phyloP scores from a whole-genome alignment of 2,797 vertebrate species.

The Danio jaintianensis region DNA sequence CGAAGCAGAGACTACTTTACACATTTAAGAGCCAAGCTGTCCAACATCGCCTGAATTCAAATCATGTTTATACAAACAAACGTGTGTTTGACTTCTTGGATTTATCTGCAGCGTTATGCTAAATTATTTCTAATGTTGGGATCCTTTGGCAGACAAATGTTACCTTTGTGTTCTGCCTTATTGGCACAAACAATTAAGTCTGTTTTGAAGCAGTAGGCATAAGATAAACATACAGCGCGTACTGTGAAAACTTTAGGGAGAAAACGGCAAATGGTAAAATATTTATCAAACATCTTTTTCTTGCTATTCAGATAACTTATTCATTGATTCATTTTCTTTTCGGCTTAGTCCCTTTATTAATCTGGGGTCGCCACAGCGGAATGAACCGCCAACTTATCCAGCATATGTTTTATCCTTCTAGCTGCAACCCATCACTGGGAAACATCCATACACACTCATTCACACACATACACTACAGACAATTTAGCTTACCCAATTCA shows the following conservation, averaged over 20 bases:
- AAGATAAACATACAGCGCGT: background rate
- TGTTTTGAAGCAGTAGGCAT: background rate
- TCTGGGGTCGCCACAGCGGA: no score
- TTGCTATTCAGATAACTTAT: no score
- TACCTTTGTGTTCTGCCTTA: background rate
- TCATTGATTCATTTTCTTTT: no score
- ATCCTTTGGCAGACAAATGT: background rate
- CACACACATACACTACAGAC: no score
- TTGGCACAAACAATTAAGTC: background rate
- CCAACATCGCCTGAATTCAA: conserved; percentile 46
- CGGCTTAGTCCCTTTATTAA: no score
- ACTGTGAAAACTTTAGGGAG: background rate
- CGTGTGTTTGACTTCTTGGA: conserved; percentile 20
- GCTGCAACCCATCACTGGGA: no score
- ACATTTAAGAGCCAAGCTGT: conserved; percentile 33
- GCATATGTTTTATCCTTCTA: no score
- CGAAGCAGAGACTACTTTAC: conserved; percentile 52
- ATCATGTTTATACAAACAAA: conserved; percentile 51
- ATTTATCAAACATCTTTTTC: no score
- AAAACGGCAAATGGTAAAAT: background rate
- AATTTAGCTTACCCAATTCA: no score
- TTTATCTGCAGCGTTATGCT: conserved; percentile 9
- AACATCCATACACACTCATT: no score
- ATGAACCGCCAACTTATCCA: no score
- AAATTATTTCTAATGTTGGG: background rate